Base-by-base conservation (phyloP, 2,113 vertebrate species). In the Marmota monax region DNA sequence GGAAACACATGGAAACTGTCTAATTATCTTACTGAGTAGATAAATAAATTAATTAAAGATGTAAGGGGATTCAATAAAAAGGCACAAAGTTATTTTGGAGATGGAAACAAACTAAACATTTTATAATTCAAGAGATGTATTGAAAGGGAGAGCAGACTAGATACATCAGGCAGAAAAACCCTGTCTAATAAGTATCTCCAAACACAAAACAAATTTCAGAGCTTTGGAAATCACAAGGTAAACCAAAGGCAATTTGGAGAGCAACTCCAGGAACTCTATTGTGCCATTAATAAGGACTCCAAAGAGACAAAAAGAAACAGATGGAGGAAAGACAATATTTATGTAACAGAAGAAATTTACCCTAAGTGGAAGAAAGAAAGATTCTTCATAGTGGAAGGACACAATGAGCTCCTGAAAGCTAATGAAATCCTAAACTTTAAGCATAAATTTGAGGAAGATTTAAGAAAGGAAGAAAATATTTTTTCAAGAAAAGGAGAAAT, bases 161-260 rank as follows among this genome's bases (percentile, higher is more conserved):
- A 42, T 42, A 48, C 5, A 76, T 61, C 27, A 27, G 4, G 5
- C 11, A 86, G 42, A 27, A 94, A 83, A 22, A 39, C 22, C 14
- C 22, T 48, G 48, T 51, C 51, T 74, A 86, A 74, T 82, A 95
- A 73, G 67, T 37, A 73, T 18, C 18, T 86, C 23, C 51, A 95
- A 84, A 48, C 32, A 77, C 8, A 93, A 91, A 95, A 96, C 16
- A 92, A 86, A 63, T 88, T 51, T 48, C 16, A 86, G 63, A 78
- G 74, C 39, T 88, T 89, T 70, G 32, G 48, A 92, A 83, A 58
- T 92, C 83, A 82, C 51, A 45, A 96, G 27, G 45, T 56, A 61
- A 96, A 61, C 16, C 65, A 77, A 95, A 96, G 78, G 25, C 22
- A 45, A 72, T 84, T 37, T 95, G 67, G 22, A 95, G 14, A 61